Percentiles rank a stretch among this genome's conserved stretches.
Conservation (phyloP, 2,113 vertebrate species). For the Dicentrarchus labrax region DNA sequence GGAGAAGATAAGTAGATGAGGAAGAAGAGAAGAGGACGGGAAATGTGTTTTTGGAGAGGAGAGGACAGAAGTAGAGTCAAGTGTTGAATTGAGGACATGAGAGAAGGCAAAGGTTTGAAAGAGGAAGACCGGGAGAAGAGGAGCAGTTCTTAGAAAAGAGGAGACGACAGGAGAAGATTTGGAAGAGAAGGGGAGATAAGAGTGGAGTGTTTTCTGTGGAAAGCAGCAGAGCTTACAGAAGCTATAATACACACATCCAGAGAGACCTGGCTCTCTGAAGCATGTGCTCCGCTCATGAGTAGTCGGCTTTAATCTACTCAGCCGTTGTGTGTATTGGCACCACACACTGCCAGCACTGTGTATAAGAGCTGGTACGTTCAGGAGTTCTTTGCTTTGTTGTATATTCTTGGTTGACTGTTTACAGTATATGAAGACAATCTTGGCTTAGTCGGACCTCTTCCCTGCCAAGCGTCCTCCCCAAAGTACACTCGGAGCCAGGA, state of each 20-base stretch:
- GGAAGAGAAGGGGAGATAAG: neutral
- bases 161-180: neutral
- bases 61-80: neutral
- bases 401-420: conserved; percentile 22
- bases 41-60: conserved; percentile 1
- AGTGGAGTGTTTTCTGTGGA: neutral
- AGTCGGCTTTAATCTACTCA: conserved; percentile 24
- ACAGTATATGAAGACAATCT: conserved; percentile 30
- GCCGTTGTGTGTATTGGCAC: neutral
- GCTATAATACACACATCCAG: neutral
- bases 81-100: neutral
- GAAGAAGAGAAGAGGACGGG: neutral
- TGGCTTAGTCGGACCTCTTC: neutral
- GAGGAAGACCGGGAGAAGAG: neutral
- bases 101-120: neutral
- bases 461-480: conserved; percentile 29
- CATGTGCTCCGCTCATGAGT: conserved; percentile 26
- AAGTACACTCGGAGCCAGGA: conserved; percentile 9
- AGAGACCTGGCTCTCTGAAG: conserved; percentile 27
- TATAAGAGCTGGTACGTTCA: neutral
- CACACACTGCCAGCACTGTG: neutral
- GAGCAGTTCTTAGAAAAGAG: neutral
- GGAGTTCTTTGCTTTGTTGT: conserved; percentile 2
- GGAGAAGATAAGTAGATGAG: neutral
- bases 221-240: neutral